Evolutionary conservation across 2,113 vertebrate species (phyloP), one percentile per base, ranked within the genome.

Genomic region (Pavo muticus): DNA sequence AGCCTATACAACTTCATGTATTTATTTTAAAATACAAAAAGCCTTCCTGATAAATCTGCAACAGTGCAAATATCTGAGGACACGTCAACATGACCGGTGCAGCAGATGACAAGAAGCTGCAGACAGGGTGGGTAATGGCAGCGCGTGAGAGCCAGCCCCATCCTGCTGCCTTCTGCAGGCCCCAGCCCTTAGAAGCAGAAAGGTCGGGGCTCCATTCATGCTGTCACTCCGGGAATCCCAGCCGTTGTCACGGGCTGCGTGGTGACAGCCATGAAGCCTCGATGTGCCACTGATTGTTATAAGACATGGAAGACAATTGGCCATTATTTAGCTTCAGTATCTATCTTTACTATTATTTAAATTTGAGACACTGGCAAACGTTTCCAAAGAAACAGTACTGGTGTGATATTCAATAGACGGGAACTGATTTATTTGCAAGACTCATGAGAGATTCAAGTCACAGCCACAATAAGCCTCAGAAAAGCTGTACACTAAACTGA

Each of bases 281-380:
- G 83, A 93, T 63, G 59, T 90, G 86, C 77, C 88, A 90, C 61
- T 95, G 84, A 91, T 80, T 93, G 85, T 86, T 85, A 82, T 4
- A 84, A 52, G 75, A 91, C 79, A 23, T 7, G 17, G 85, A 60
- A 90, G 79, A 97, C 93, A 96, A 95, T 87, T 65, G 86, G 61
- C 83, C 65, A 93, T 91, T 96, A 92, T 97, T 96, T 80, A 75
- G 77, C 90, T 84, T 94, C 92, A 96, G 17, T 88, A 93, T 93
- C 81, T 82, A 52, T 71, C 73, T 60, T 92, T 94, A 80, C 96
- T 91, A 95, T 83, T 77, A 80, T 84, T 88, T 89, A 94, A 73
- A 93, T 90, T 82, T 57, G 89, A 96, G 84, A 84, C 75, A 27
- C 35, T 95, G 61, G 85, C 71, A 89, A 96, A 56, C 74, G 85